Conservation (phyloP, 2,797 vertebrate species). For the Spea hammondii region DNA sequence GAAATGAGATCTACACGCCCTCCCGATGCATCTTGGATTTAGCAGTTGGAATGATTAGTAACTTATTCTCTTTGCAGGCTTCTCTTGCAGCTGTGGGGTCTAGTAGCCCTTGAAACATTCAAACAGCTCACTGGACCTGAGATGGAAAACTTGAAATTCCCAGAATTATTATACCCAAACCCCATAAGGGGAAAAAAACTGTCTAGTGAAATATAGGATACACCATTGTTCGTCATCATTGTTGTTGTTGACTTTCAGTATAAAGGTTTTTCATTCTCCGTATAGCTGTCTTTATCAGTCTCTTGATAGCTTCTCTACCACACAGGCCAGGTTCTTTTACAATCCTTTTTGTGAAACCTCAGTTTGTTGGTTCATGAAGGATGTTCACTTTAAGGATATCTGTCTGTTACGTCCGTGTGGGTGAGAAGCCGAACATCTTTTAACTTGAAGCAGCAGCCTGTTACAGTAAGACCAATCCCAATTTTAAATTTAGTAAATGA, state of each 20-base stretch:
- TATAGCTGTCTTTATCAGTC: neutral
- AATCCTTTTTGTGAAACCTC: no score
- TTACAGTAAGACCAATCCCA: no score
- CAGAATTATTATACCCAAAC: constrained; percentile 63
- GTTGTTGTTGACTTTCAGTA: neutral
- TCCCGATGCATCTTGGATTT: constrained; percentile 13
- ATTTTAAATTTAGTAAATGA: no score
- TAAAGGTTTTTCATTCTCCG: neutral
- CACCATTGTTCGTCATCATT: neutral
- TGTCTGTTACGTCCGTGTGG: no score
- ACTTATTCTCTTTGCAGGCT: constrained; percentile 24
- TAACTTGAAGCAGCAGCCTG: no score
- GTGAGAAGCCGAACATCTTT: no score
- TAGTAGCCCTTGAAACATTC: constrained; percentile 16
- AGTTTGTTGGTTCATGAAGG: no score
- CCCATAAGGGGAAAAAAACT: constrained; percentile 15
- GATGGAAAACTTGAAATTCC: constrained; percentile 74
- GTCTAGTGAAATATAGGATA: neutral
- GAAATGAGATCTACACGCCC: constrained; percentile 63
- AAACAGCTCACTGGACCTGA: constrained; percentile 61
- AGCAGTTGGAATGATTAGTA: constrained; percentile 23
- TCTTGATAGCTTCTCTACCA: no score
- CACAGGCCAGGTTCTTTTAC: no score
- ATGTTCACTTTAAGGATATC: no score
- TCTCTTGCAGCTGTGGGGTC: constrained; percentile 25